Evolutionary conservation across 2,888 invertebrate genomes (phyloP).

Genomic region (Clunio marinus): DNA sequence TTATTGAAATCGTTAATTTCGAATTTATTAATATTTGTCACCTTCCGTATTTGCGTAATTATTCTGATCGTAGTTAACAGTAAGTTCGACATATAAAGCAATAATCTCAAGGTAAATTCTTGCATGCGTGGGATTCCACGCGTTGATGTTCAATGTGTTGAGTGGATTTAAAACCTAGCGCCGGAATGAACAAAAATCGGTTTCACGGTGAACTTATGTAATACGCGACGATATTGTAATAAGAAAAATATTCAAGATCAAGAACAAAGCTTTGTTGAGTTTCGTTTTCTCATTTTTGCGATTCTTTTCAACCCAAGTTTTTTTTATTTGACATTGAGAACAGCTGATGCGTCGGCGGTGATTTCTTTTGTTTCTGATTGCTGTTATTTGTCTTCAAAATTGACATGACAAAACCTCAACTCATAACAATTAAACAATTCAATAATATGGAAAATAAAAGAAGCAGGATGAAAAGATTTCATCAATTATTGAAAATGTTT

Average conservation of each 20-base stretch:
- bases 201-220: neutral
- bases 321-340: neutral
- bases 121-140: neutral
- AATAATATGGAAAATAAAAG: neutral
- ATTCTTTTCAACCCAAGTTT: neutral
- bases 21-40: too few relatives aligned
- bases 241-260: slow-evolving; percentile 1
- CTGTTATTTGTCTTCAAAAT: too few relatives aligned
- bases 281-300: neutral
- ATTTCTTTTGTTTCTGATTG: too few relatives aligned
- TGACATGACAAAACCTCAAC: neutral
- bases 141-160: neutral
- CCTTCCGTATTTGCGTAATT: neutral
- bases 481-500: neutral
- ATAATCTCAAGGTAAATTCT: neutral
- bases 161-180: neutral
- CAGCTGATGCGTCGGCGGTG: neutral
- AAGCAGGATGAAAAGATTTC: neutral
- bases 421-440: neutral
- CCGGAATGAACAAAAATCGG: neutral
- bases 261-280: neutral
- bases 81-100: neutral
- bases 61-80: neutral
- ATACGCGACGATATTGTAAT: too few relatives aligned
- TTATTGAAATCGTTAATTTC: too few relatives aligned